phyloP scores from a whole-genome alignment of 2,888 invertebrate genomes.

The Apantesis nais region DNA sequence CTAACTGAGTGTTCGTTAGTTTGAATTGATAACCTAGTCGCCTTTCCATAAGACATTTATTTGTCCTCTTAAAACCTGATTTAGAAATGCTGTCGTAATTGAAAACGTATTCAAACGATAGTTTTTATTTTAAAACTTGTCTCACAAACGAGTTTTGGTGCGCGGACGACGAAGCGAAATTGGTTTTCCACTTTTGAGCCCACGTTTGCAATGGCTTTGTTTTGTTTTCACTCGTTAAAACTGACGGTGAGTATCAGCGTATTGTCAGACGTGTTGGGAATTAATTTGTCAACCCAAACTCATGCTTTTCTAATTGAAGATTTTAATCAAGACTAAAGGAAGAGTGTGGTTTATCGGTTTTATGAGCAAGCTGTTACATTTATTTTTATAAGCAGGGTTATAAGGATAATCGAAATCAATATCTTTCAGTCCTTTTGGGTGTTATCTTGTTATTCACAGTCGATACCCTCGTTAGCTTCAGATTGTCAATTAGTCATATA shows the following conservation, averaged over 20 bases:
- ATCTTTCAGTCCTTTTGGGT: not conserved
- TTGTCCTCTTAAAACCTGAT: not conserved
- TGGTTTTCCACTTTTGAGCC: constrained; percentile 68
- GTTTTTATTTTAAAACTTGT: constrained; percentile 51
- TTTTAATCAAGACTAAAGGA: not conserved
- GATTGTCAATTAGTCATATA: too few species aligned
- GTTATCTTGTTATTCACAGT: too few species aligned
- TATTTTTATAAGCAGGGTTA: not conserved
- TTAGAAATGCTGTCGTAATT: constrained; percentile 38
- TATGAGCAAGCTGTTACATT: not conserved
- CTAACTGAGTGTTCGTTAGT: too few species aligned
- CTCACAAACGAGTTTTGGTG: constrained; percentile 55
- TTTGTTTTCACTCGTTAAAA: constrained; percentile 55
- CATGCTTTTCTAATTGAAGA: constrained; percentile 20
- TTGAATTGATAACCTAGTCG: not conserved
- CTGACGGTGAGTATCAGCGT: constrained; percentile 43
- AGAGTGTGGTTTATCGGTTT: not conserved
- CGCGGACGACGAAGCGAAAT: constrained; percentile 57
- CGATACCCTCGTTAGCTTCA: too few species aligned
- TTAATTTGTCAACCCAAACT: constrained; percentile 28
- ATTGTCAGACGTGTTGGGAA: constrained; percentile 38
- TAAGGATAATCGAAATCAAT: not conserved
- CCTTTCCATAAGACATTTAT: not conserved
- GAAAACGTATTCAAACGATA: constrained; percentile 49
- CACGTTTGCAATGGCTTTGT: constrained; percentile 47